Conservation (phyloP, 2,113 vertebrate genomes). For the Pelecanoides urinatrix region DNA sequence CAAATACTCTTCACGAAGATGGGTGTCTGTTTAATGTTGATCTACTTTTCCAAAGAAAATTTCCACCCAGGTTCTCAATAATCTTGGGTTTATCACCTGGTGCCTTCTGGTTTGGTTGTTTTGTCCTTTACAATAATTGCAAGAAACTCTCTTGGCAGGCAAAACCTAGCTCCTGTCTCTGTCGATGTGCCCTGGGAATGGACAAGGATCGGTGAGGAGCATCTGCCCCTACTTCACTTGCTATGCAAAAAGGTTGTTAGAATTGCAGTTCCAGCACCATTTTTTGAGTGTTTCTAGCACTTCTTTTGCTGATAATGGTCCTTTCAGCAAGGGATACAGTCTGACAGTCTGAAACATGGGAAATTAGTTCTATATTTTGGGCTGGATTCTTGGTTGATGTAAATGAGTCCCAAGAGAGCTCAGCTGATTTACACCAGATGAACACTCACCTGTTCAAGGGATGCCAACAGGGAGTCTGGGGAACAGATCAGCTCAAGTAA, state of each 20-base stretch:
- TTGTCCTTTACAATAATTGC: not conserved
- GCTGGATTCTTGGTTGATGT: not conserved
- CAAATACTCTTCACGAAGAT: not conserved
- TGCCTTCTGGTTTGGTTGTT: not conserved
- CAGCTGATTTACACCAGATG: not conserved
- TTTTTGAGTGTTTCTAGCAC: not conserved
- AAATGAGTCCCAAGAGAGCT: conserved; percentile 35
- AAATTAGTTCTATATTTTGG: not conserved
- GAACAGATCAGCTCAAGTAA: conserved; percentile 14
- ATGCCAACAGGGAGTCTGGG: not conserved
- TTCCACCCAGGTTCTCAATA: not conserved
- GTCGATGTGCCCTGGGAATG: fast-evolving
- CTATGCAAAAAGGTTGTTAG: not conserved
- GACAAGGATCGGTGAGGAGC: not conserved
- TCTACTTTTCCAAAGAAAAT: not conserved
- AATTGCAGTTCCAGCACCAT: not conserved
- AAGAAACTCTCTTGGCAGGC: fast-evolving
- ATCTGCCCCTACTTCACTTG: not conserved
- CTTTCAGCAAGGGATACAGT: not conserved
- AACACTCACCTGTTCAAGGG: conserved; percentile 40
- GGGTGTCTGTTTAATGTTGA: not conserved
- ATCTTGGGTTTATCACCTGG: not conserved
- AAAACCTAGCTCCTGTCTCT: not conserved
- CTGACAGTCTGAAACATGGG: not conserved
- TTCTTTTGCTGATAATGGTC: not conserved